These are phyloP conservation scores for Papilio glaucus DNA, from an alignment of 1,140 invertebrate species.

Conservation along the genomic window DNA sequence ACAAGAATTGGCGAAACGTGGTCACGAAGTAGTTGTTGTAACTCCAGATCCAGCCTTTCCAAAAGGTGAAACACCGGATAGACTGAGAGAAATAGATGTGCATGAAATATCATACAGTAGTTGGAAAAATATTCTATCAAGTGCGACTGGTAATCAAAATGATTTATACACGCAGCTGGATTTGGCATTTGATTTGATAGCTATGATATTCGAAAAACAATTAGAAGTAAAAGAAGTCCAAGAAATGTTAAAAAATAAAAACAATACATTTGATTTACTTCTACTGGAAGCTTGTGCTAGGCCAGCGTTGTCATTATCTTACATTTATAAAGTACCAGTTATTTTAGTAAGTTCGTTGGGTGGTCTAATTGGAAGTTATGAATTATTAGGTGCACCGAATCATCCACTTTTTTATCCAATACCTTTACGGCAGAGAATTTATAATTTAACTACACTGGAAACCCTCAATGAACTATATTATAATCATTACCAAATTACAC, in stretches of 20 bases:
- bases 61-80: constrained; percentile 49
- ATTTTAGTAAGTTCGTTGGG: constrained; percentile 59
- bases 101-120: constrained; percentile 56
- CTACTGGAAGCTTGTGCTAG: constrained; percentile 46
- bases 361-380: constrained; percentile 38
- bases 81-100: constrained; percentile 71
- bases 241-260: constrained; percentile 45
- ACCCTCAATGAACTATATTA: constrained; percentile 41
- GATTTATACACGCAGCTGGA: constrained; percentile 13
- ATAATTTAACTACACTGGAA: constrained; percentile 46
- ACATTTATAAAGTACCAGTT: constrained; percentile 54
- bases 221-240: constrained; percentile 47
- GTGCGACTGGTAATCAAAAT: constrained; percentile 24
- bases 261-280: constrained; percentile 53
- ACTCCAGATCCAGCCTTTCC: constrained; percentile 66
- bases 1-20: constrained; percentile 72
- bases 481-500: no score
- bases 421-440: constrained; percentile 36
- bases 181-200: constrained; percentile 14
- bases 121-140: constrained; percentile 35
- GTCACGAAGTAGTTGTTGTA: constrained; percentile 78
- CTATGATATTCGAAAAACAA: constrained; percentile 45
- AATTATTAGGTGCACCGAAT: constrained; percentile 43
- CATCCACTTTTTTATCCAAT: constrained; percentile 59
- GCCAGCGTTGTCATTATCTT: constrained; percentile 42